A percentile compares a stretch with the other conserved stretches of the same genome.
Conservation (phyloP, 1,140 invertebrate species). For the Odontomachus brunneus region DNA sequence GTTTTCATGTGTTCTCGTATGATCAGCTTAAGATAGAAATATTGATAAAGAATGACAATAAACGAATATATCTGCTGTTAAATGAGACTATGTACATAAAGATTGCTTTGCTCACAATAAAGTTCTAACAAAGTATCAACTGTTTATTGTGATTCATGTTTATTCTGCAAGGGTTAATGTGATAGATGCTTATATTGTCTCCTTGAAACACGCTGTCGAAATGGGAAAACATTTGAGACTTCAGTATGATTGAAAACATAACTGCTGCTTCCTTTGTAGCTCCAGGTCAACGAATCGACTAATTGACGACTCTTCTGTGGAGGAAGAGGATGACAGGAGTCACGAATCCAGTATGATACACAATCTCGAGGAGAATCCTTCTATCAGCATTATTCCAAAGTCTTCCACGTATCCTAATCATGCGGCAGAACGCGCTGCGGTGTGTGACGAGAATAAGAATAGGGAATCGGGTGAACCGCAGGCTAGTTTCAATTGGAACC, state of each 20-base stretch:
- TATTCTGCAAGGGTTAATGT: no score
- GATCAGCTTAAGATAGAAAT: constrained; percentile 28
- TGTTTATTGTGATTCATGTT: no score
- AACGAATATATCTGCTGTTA: not conserved
- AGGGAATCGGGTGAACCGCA: constrained; percentile 45
- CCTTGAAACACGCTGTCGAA: no score
- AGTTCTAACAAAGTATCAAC: no score
- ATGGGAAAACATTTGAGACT: not conserved
- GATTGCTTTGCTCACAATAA: no score
- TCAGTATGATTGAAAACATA: not conserved
- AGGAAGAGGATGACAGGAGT: constrained; percentile 69
- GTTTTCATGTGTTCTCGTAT: constrained; percentile 53
- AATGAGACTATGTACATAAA: no score
- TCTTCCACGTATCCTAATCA: constrained; percentile 71
- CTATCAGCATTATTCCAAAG: constrained; percentile 77
- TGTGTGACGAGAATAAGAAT: constrained; percentile 58
- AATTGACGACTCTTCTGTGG: constrained; percentile 54
- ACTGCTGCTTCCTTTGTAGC: constrained; percentile 55
- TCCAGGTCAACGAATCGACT: constrained; percentile 74
- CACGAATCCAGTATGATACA: constrained; percentile 66
- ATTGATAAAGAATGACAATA: constrained; percentile 23
- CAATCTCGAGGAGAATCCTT: constrained; percentile 70
- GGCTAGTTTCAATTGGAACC: constrained; percentile 76
- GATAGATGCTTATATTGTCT: no score
- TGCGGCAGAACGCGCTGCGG: constrained; percentile 33